phyloP scores from a whole-genome alignment of 2,113 vertebrate genomes.

The Crotalus tigris region DNA sequence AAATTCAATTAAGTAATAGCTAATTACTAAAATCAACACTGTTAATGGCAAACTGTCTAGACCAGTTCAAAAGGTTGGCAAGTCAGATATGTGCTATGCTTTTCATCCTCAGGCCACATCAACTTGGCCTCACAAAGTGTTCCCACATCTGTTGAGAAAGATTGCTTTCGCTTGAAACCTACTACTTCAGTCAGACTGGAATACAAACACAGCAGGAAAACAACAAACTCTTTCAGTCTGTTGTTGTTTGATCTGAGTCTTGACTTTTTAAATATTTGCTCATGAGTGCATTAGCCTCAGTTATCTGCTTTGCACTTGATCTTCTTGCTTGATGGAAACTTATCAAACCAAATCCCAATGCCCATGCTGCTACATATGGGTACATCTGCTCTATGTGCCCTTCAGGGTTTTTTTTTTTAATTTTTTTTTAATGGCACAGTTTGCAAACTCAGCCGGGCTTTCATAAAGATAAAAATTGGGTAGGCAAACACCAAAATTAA shows the following conservation, averaged over 20 bases:
- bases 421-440: constrained; percentile 47
- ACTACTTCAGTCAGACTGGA: neutral
- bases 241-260: constrained; percentile 24
- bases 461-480: constrained; percentile 46
- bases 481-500: constrained; percentile 46
- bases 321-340: constrained; percentile 38
- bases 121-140: neutral
- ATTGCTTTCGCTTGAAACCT: neutral
- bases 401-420: constrained; percentile 37
- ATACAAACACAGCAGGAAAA: constrained; percentile 35
- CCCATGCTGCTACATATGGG: constrained; percentile 10
- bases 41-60: neutral
- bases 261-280: constrained; percentile 49
- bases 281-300: constrained; percentile 48
- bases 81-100: neutral
- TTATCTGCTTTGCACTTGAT: constrained; percentile 43
- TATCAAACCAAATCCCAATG: constrained; percentile 35
- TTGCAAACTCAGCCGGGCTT: constrained; percentile 47
- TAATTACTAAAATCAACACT: neutral
- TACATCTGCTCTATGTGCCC: constrained; percentile 49
- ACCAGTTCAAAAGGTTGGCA: neutral
- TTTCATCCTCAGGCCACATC: neutral
- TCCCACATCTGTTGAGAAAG: neutral
- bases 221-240: neutral
- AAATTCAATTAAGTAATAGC: neutral